A percentile compares a stretch with the other conserved stretches of the same genome.
Evolutionary conservation across 2,888 invertebrate species (phyloP).

Genomic region (Xanthia icteritia): DNA sequence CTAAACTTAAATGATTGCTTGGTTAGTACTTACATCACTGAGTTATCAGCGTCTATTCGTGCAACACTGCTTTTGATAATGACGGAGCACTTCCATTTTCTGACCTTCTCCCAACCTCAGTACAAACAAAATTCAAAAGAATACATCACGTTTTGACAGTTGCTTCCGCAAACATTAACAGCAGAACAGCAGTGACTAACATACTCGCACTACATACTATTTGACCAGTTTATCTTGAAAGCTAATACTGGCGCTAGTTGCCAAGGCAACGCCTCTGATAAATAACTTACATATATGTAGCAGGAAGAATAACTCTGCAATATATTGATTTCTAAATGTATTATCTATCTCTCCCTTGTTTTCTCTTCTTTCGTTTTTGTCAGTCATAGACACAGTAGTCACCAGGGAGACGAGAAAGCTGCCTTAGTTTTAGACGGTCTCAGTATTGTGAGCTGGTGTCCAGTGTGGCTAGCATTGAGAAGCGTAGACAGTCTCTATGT

Average conservation of each 20-base stretch:
- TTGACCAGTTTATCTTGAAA: slow-evolving; percentile 17
- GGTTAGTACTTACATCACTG: slow-evolving; percentile 15
- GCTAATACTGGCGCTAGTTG: slow-evolving; percentile 2
- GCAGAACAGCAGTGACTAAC: slow-evolving; percentile 36
- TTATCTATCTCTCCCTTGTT: neutral
- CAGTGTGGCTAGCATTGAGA: neutral
- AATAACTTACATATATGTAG: too few relatives aligned
- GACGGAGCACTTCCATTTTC: slow-evolving; percentile 22
- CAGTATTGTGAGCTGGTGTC: neutral
- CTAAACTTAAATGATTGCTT: slow-evolving; percentile 6
- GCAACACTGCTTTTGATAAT: slow-evolving; percentile 14
- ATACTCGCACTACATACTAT: neutral
- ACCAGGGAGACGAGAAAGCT: neutral
- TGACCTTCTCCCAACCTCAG: slow-evolving; percentile 46
- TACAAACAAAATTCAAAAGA: slow-evolving; percentile 39
- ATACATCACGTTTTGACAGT: slow-evolving; percentile 42
- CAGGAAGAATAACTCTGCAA: neutral
- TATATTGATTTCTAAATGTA: neutral
- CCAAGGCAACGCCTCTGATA: slow-evolving; percentile 10
- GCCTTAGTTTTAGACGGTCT: neutral
- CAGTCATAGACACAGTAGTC: slow-evolving; percentile 2
- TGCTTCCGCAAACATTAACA: slow-evolving; percentile 59
- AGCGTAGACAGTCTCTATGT: neutral
- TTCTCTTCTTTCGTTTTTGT: neutral
- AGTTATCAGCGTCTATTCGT: slow-evolving; percentile 14